Conservation (phyloP, 2,888 invertebrate genomes). For the Drosophila cognata region DNA sequence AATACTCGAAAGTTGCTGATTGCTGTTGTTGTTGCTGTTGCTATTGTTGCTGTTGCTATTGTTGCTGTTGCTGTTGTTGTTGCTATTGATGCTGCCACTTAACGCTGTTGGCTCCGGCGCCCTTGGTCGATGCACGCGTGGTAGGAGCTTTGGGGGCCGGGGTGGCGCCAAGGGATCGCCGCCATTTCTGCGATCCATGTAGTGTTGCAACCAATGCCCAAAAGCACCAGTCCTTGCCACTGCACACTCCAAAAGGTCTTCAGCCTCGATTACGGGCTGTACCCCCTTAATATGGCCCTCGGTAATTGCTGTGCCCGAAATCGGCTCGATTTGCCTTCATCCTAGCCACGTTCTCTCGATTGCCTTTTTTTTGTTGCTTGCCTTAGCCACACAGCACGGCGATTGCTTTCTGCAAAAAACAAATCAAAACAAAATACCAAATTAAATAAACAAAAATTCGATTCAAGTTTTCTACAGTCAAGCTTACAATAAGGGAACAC, state of each 20-base stretch:
- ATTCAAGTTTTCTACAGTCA: background rate
- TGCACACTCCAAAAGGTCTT: background rate
- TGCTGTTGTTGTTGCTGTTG: conserved; percentile 58
- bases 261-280: background rate
- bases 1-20: conserved; percentile 71
- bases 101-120: conserved; percentile 86
- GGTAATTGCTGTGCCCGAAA: conserved; percentile 86
- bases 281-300: conserved; percentile 85
- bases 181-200: conserved; percentile 91
- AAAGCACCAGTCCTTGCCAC: conserved; percentile 48
- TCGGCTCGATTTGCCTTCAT: conserved; percentile 88
- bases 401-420: conserved; percentile 87
- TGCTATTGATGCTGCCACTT: conserved; percentile 64
- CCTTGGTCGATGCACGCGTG: conserved; percentile 88
- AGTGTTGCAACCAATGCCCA: conserved; percentile 77
- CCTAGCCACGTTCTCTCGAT: conserved; percentile 72
- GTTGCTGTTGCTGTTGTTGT: conserved; percentile 46
- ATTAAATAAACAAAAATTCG: conserved; percentile 11
- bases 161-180: conserved; percentile 91
- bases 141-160: conserved; percentile 90
- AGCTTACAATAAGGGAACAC: background rate
- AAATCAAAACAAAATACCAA: background rate
- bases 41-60: conserved; percentile 46
- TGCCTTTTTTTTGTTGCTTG: background rate
- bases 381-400: conserved; percentile 60